Base-by-base conservation (phyloP, 1,140 invertebrate species). In the Leptinotarsa lineolata region DNA sequence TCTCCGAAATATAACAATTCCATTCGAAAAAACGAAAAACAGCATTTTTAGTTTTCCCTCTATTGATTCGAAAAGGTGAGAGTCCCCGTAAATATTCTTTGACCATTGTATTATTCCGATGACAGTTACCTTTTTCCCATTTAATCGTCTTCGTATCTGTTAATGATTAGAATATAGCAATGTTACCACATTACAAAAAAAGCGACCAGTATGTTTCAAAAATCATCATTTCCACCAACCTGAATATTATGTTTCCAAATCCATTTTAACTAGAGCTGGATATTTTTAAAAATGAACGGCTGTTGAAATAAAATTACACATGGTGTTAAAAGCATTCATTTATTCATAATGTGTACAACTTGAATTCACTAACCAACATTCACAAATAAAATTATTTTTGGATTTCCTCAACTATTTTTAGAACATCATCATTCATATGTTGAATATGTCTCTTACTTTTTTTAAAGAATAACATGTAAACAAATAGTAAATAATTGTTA, bases 291-390 rank as follows among this genome's bases (percentile, higher is more conserved):
- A 59, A n/a, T 59, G 58, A 59, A 16, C 16, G 6, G 13, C 16
- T 59, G 58, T 6, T 18, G 20, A n/a, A 59, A 59, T 59, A 59
- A 59, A 59, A 39, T 8, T 59, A 59, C 58, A 59, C 58, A 20
- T 75, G 30, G 71, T 76, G 75, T 76, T 71, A 76, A 76, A 76
- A 76, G 75, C 60, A 68, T 39, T 67, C 72, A 59, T 67, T 68
- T 68, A 67, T 67, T 73, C 65, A 71, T 70, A 70, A 20, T 71
- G 69, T 71, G 69, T 71, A 71, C 69, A 71, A 63, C 48, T 63
- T 63, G 45, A 63, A 63, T 63, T 63, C 30, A 30, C 54, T 71
- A 71, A 64, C 58, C 54, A 45, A 59, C 69, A 63, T 54, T 54
- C 15, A 71, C 60, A 71, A 71, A 71, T 63, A 24, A 63, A 71